Conservation (phyloP, 2,888 invertebrate species). For the Drosophila robusta region DNA sequence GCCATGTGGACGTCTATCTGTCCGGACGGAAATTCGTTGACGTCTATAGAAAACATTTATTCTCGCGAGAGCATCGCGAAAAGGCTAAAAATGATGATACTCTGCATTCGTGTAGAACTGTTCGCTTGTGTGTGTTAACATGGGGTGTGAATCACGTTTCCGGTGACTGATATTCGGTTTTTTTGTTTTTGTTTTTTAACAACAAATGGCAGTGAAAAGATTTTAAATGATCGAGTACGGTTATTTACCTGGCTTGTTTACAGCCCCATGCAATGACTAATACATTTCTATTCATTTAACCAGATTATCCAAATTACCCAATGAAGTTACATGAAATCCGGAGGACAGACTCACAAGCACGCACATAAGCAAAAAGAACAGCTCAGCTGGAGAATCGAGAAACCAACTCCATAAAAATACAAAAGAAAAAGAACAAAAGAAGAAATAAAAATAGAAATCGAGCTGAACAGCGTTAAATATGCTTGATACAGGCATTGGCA, state of each 20-base stretch:
- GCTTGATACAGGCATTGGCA: conserved; percentile 56
- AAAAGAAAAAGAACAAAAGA: not conserved
- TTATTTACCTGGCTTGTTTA: not conserved
- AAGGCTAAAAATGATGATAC: not conserved
- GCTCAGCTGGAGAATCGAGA: conserved; percentile 1
- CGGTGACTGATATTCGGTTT: conserved; percentile 22
- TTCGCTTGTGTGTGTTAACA: not conserved
- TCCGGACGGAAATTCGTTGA: no score
- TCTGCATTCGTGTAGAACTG: not conserved
- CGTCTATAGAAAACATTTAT: no score
- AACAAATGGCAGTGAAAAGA: not conserved
- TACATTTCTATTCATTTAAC: conserved; percentile 6
- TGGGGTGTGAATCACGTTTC: conserved; percentile 32
- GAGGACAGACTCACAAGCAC: conserved; percentile 19
- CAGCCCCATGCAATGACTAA: not conserved
- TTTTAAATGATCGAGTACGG: not conserved
- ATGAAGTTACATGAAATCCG: conserved; percentile 36
- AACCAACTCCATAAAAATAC: conserved; percentile 14
- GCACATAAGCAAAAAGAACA: conserved; percentile 4
- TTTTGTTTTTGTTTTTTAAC: not conserved
- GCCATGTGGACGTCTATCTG: no score
- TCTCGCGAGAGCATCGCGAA: not conserved
- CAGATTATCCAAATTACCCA: conserved; percentile 44
- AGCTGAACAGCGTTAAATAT: conserved; percentile 56
- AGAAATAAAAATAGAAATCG: conserved; percentile 15